Conservation (phyloP, 92 coral and sea anemone species). For the Actinostola sp. region DNA sequence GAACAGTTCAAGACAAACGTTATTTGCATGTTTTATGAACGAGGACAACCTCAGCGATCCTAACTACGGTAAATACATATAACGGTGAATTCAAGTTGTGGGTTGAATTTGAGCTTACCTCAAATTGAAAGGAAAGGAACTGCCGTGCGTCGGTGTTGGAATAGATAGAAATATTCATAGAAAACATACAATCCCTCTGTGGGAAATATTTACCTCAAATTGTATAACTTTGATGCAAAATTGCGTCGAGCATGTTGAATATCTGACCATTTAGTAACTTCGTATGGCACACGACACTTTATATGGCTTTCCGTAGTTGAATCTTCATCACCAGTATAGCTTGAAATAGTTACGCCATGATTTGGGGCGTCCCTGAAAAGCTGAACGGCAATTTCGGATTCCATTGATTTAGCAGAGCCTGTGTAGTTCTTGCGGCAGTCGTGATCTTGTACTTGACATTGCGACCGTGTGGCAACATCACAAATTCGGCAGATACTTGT, state of each 20-base stretch:
- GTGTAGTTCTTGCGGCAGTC: conserved; percentile 50
- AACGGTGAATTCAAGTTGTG: too few relatives aligned
- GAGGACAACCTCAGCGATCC: too few relatives aligned
- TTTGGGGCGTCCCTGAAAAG: neutral
- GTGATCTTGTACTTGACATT: conserved; percentile 11
- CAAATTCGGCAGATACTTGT: conserved; percentile 12
- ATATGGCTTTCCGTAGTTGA: conserved; percentile 46
- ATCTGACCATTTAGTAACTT: conserved; percentile 48
- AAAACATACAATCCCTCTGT: too few relatives aligned
- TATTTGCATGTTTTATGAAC: too few relatives aligned
- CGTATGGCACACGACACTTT: conserved; percentile 29
- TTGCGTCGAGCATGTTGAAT: conserved; percentile 45
- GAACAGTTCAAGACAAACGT: too few relatives aligned
- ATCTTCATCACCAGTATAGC: conserved; percentile 57
- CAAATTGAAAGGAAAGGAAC: too few relatives aligned
- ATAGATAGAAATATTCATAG: too few relatives aligned
- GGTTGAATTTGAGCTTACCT: too few relatives aligned
- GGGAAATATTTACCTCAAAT: neutral
- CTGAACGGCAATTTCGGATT: conserved; percentile 52
- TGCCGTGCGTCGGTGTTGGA: too few relatives aligned
- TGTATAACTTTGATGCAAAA: conserved; percentile 2
- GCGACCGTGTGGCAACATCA: neutral
- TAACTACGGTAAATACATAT: too few relatives aligned
- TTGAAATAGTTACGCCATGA: neutral
- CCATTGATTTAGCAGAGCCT: conserved; percentile 59